phyloP scores from a whole-genome alignment of 2,797 vertebrate genomes.

The Leuciscus waleckii region DNA sequence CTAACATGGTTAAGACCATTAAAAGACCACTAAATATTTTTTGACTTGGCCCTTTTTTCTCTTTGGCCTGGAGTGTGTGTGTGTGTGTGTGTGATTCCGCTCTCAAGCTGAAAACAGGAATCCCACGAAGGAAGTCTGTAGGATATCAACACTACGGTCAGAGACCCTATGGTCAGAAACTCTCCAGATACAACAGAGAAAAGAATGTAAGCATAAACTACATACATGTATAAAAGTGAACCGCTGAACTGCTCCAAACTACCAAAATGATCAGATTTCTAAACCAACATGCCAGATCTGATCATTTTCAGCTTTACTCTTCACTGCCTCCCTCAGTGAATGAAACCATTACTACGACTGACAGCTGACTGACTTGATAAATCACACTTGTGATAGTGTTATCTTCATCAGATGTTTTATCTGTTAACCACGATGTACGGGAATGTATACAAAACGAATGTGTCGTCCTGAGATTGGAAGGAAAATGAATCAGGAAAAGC shows the following conservation, averaged over 20 bases:
- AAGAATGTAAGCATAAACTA: neutral
- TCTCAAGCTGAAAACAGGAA: conserved; percentile 41
- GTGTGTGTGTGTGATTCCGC: conserved; percentile 25
- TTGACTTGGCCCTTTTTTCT: neutral
- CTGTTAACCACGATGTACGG: conserved; percentile 4
- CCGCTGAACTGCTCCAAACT: neutral
- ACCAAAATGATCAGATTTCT: neutral
- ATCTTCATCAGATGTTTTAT: conserved; percentile 13
- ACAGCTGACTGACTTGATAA: neutral
- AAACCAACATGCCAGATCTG: neutral
- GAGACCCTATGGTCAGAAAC: conserved; percentile 42
- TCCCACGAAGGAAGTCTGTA: conserved; percentile 36
- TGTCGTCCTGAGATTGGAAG: neutral
- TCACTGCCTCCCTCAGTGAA: neutral
- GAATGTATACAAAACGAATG: neutral
- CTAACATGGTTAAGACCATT: neutral
- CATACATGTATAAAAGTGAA: neutral
- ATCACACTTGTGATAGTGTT: conserved; percentile 20
- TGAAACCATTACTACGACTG: neutral
- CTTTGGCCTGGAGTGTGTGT: neutral
- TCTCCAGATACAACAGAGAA: conserved; percentile 2
- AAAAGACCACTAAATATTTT: neutral
- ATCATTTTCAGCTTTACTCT: neutral
- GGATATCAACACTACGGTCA: conserved; percentile 37
- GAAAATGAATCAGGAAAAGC: neutral